These are phyloP conservation scores for Microcebus tavaratra DNA, from an alignment of 2,113 vertebrate genomes.

Conservation along the genomic window DNA sequence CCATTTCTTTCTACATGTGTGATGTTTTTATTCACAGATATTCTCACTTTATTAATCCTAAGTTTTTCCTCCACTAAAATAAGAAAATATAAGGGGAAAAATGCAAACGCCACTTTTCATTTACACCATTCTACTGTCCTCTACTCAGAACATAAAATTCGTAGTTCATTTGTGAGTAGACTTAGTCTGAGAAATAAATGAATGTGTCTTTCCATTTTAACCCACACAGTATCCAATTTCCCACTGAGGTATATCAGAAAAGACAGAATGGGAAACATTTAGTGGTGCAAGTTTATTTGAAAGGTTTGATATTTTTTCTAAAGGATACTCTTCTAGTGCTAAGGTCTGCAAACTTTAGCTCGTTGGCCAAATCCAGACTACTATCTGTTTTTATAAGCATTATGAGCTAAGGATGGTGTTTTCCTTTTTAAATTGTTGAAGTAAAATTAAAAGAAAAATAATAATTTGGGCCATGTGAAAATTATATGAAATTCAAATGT, in stretches of 20 bases:
- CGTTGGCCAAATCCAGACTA: neutral
- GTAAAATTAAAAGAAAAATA: neutral
- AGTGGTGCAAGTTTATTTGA: neutral
- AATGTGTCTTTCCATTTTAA: neutral
- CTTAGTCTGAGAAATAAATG: neutral
- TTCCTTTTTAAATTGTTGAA: neutral
- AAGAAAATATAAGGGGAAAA: neutral
- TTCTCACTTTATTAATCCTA: slow-evolving; percentile 7
- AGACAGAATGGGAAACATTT: neutral
- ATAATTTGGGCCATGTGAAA: neutral
- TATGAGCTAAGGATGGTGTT: neutral
- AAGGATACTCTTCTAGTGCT: neutral
- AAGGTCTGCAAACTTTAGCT: neutral
- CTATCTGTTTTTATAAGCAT: neutral
- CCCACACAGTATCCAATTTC: neutral
- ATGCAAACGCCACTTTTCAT: neutral
- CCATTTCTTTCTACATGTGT: neutral
- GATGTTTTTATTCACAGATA: neutral
- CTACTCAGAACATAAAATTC: neutral
- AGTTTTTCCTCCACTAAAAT: neutral
- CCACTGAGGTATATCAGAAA: neutral
- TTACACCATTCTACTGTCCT: neutral
- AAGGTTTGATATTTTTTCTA: neutral
- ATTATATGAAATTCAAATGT: neutral
- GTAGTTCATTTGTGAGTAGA: neutral